Evolutionary conservation across 2,113 vertebrate genomes (phyloP).

Genomic region (Montifringilla adamsi): DNA sequence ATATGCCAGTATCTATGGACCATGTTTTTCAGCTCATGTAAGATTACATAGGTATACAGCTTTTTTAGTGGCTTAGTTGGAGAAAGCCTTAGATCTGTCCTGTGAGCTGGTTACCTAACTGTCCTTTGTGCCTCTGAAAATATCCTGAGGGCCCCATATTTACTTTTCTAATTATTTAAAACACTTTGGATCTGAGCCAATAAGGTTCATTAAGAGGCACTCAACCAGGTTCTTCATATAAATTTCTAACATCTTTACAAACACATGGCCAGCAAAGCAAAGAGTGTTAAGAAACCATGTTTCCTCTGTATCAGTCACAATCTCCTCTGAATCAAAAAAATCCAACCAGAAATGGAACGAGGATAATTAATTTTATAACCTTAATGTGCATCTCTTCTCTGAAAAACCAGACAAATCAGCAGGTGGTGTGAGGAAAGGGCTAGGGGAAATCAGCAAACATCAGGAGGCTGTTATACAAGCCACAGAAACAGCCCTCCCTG

Average conservation of each 20-base stretch:
- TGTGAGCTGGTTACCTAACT: background rate
- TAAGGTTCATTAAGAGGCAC: conserved; percentile 2
- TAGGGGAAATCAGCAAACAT: background rate
- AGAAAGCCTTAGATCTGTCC: background rate
- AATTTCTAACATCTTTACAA: background rate
- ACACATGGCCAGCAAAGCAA: background rate
- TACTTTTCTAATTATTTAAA: conserved; percentile 45
- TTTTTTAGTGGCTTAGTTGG: background rate
- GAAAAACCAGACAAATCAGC: background rate
- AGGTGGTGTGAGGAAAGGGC: background rate
- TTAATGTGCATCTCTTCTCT: background rate
- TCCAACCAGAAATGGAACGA: background rate
- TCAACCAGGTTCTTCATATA: background rate
- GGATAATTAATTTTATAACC: background rate
- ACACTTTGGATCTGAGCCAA: conserved; percentile 22
- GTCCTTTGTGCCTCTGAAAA: conserved; percentile 14
- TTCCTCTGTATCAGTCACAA: background rate
- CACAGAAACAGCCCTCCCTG: background rate
- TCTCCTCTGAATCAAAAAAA: background rate
- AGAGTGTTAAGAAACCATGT: background rate
- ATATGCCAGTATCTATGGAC: background rate
- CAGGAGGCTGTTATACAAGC: background rate
- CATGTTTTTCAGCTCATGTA: background rate
- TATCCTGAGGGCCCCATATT: background rate
- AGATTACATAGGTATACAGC: background rate